phyloP scores from a whole-genome alignment of 2,113 vertebrate genomes.

The Rousettus leschenaultii region DNA sequence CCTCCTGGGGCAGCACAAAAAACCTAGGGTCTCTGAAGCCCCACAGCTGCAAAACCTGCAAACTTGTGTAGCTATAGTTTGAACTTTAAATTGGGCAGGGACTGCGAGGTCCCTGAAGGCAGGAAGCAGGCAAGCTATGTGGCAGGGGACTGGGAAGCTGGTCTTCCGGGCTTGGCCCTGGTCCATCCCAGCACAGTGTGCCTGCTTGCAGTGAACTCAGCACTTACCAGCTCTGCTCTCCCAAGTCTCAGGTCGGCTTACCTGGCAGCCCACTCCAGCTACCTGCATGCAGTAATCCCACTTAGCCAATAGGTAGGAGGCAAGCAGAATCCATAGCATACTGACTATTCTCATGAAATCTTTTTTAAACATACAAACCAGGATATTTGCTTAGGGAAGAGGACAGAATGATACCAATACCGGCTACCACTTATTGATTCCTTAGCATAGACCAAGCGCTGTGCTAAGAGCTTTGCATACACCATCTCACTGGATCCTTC shows the following conservation, averaged over 20 bases:
- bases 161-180: not conserved
- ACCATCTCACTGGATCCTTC: not conserved
- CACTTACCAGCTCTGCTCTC: not conserved
- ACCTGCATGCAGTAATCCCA: not conserved
- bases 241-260: not conserved
- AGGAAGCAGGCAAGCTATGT: not conserved
- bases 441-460: not conserved
- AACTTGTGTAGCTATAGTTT: not conserved
- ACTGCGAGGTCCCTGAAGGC: slow-evolving; percentile 10
- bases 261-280: not conserved
- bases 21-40: not conserved
- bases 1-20: not conserved
- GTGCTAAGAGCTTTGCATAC: not conserved
- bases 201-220: not conserved
- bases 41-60: not conserved
- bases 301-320: not conserved
- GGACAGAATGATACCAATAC: not conserved
- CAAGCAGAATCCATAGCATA: not conserved
- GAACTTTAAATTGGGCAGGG: slow-evolving; percentile 73
- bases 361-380: not conserved
- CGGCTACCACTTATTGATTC: not conserved
- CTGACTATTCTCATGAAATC: not conserved
- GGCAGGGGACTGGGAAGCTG: not conserved
- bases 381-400: not conserved
- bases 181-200: not conserved